A percentile compares a stretch with the other conserved stretches of the same genome.
Conservation (phyloP, 2,888 invertebrate genomes). For the Thera britannica region DNA sequence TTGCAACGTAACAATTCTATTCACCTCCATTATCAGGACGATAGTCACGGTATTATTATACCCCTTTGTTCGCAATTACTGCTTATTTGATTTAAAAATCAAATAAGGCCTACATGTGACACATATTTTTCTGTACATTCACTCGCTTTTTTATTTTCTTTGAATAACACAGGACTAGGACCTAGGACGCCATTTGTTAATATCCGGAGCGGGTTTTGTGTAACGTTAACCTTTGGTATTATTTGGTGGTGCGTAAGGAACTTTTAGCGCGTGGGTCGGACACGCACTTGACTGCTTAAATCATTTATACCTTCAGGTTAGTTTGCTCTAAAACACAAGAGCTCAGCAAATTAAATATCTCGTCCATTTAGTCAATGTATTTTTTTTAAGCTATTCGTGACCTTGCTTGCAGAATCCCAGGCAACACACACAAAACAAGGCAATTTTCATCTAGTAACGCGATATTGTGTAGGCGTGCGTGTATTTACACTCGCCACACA, state of each 20-base stretch:
- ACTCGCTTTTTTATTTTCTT: neutral
- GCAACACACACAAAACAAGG: neutral
- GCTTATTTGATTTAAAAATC: constrained; percentile 2
- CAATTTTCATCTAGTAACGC: constrained; percentile 20
- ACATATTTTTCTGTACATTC: neutral
- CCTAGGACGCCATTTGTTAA: too few relatives aligned
- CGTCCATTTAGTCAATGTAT: neutral
- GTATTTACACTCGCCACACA: constrained; percentile 27
- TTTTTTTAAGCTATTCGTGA: neutral
- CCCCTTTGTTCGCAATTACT: constrained; percentile 7
- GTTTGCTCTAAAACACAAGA: neutral
- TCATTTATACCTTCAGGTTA: neutral
- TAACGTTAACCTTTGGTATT: neutral
- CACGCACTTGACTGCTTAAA: neutral
- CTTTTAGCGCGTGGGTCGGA: neutral
- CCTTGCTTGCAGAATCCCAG: neutral
- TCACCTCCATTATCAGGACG: constrained; percentile 7
- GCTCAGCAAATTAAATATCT: neutral
- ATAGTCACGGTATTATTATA: constrained; percentile 13
- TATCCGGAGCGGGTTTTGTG: too few relatives aligned
- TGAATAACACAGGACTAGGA: too few relatives aligned
- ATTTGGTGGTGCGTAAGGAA: neutral
- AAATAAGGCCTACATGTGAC: neutral
- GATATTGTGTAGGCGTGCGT: constrained; percentile 31
- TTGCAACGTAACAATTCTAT: neutral